Conservation (phyloP, 2,113 vertebrate species). For the Apeltes quadracus region DNA sequence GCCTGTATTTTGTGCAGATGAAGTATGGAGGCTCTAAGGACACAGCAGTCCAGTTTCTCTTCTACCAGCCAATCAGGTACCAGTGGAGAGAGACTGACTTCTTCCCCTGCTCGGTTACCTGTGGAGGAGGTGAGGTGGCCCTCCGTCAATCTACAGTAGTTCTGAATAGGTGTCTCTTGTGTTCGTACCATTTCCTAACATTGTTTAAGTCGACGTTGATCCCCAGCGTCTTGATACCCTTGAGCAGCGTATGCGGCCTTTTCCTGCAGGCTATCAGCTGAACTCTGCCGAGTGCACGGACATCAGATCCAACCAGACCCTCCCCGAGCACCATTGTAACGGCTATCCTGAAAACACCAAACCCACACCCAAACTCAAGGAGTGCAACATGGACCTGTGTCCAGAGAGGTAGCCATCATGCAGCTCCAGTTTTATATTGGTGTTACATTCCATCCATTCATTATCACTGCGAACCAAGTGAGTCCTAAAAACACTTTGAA, state of each 20-base stretch:
- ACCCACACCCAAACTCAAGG: constrained; percentile 92
- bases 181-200: too few relatives aligned
- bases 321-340: constrained; percentile 89
- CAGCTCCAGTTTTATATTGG: not conserved
- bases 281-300: constrained; percentile 93
- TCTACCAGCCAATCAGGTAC: constrained; percentile 92
- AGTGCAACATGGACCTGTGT: constrained; percentile 94
- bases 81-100: constrained; percentile 95
- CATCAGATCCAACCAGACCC: constrained; percentile 85
- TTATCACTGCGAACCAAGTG: not conserved
- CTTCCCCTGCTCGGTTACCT: constrained; percentile 92
- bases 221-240: too few relatives aligned
- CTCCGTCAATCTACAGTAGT: not conserved
- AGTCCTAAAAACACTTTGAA: too few relatives aligned
- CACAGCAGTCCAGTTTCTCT: constrained; percentile 89
- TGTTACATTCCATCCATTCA: not conserved
- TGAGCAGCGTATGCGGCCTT: too few relatives aligned
- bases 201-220: not conserved
- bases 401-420: constrained; percentile 84
- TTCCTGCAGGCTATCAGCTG: constrained; percentile 88
- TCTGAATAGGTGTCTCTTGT: too few relatives aligned
- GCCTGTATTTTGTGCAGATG: constrained; percentile 77
- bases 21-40: constrained; percentile 85
- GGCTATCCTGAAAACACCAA: constrained; percentile 92
- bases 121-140: constrained; percentile 88